Conservation (phyloP, 2,797 vertebrate genomes). For the Numenius phaeopus region DNA sequence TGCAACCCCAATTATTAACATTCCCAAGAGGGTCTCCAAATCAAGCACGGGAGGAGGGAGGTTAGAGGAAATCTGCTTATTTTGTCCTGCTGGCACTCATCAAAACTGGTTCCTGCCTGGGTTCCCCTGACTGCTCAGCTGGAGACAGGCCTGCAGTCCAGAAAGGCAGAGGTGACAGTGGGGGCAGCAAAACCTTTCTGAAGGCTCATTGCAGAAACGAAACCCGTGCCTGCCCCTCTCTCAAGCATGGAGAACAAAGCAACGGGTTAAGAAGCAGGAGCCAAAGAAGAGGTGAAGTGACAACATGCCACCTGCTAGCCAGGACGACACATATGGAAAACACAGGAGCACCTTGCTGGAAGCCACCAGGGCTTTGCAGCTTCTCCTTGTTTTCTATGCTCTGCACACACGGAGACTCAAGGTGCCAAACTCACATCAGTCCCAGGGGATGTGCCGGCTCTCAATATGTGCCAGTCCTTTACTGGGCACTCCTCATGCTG, state of each 20-base stretch:
- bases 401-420: background rate
- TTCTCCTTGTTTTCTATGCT: fast-evolving
- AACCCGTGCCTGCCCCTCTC: background rate
- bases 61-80: background rate
- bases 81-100: background rate
- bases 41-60: background rate
- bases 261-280: background rate
- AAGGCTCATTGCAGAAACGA: background rate
- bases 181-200: background rate
- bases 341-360: background rate
- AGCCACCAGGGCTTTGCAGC: background rate
- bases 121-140: background rate
- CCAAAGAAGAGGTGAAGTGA: background rate
- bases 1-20: background rate
- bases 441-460: background rate
- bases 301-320: background rate
- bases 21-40: background rate
- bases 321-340: fast-evolving
- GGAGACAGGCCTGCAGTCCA: background rate
- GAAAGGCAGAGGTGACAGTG: background rate
- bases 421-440: background rate
- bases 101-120: background rate
- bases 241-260: background rate
- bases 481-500: fast-evolving
- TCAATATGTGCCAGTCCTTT: fast-evolving